Evolutionary conservation across 2,113 vertebrate genomes (phyloP).

Genomic region (Eudyptes chrysolophus): DNA sequence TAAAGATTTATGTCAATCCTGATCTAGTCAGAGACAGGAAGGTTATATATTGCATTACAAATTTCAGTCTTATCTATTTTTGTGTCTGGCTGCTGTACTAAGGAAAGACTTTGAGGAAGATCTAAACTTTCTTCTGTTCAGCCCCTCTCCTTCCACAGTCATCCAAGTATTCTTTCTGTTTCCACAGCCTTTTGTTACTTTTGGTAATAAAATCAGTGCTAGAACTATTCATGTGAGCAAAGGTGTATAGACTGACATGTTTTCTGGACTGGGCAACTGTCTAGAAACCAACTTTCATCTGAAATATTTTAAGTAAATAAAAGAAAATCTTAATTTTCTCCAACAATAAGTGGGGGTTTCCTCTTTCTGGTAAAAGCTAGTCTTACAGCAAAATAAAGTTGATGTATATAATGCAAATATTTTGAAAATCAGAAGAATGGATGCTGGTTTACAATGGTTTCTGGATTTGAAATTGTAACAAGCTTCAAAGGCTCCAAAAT

Average conservation of each 20-base stretch:
- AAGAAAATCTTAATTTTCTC: background rate
- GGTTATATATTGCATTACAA: background rate
- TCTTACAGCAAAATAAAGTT: background rate
- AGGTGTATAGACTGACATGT: background rate
- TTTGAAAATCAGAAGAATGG: background rate
- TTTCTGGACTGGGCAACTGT: background rate
- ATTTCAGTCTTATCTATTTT: background rate
- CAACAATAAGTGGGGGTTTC: accelerated
- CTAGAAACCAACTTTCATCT: background rate
- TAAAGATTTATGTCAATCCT: background rate
- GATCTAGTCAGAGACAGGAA: background rate
- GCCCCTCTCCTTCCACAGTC: background rate
- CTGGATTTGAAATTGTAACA: background rate
- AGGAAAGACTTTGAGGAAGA: background rate
- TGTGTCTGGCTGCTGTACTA: background rate
- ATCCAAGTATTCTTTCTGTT: background rate
- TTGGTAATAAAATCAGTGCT: background rate
- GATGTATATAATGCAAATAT: background rate
- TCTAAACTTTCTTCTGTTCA: background rate
- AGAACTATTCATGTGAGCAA: background rate
- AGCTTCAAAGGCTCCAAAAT: background rate
- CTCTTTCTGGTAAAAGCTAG: background rate
- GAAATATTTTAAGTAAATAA: background rate
- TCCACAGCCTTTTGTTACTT: background rate
- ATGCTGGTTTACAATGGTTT: background rate